Evolutionary conservation across 2,113 vertebrate genomes (phyloP), one percentile per base, ranked within the genome.

Genomic region (Chionomys nivalis): DNA sequence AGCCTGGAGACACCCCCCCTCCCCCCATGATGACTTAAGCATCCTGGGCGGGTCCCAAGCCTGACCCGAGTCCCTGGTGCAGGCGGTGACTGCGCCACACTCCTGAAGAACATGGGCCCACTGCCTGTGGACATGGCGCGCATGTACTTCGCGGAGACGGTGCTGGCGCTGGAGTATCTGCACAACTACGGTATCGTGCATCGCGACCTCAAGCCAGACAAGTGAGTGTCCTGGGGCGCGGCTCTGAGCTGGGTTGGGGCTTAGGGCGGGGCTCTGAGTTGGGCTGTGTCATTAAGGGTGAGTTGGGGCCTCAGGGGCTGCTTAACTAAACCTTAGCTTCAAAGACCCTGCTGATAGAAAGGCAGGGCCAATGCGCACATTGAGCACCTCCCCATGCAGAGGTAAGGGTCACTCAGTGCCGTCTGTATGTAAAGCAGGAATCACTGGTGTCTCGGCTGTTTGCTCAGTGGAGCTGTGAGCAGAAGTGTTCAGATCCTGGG

Each of bases 131-230:
- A 99, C 97, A 99, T 99, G 99, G 99, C 99, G 0, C 98, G 99
- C 97, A 99, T 99, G 99, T 99, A 99, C 97, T 99, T 99, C 36
- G 99, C 99, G 0, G 99, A 99, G 98, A 99, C 99, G 0, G 99
- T 99, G 8, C 98, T 99, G 17, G 99, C 99, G 0, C 98, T 99
- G 39, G 99, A 99, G 72, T 99, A 99, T 92, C 98, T 99, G 70
- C 99, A 99, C 98, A 99, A 99, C 98, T 99, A 99, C 0, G 99
- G 99, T 94, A 99, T 99, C 0, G 99, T 99, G 90, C 99, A 99
- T 98, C 98, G 99, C 0, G 99, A 99, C 97, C 99, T 99, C 96
- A 99, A 99, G 98, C 99, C 99, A 0, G 99, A 99, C 99, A 99
- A 99, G 99, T 99, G 97, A 99, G 99, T 19, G 28, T 72, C 14